Evolutionary conservation across 2,888 invertebrate genomes (phyloP), one percentile per base, ranked within the genome.

Genomic region (Ochropacha duplaris): DNA sequence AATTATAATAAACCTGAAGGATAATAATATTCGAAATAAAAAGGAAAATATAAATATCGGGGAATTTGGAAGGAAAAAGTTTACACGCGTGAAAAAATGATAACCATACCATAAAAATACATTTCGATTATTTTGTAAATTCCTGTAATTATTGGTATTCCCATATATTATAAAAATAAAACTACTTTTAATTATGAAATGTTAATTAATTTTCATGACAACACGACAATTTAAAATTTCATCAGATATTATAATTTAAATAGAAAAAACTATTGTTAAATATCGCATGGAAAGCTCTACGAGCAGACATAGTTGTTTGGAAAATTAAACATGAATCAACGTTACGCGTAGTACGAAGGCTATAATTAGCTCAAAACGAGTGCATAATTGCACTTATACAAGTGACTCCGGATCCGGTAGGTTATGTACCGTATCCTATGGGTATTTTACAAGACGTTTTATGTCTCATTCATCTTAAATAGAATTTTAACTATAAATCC

Each of bases 351-450:
- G 50, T 16, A 51, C 28, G 50, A 28, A 28, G 19, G 5, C 28
- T 28, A 26, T 50, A 51, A 51, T 51, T 51, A 51, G 3, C 50
- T 50, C 16, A 51, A 51, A 51, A 9, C 50, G 24, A 50, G 26
- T 50, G 50, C 26, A 50, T 50, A 50, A 50, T 28, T 44, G 22
- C 50, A 50, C 12, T 36, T 51, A 16, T 19, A 28, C 61, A 61
- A 54, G 56, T 55, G 54, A 57, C 51, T 22, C 31, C 36, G 34
- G 51, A 57, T 61, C 64, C 61, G 59, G 59, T 58, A 60, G 59
- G 61, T 58, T 57, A 44, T 61, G 50, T 55, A 56, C 60, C 58
- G 52, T 26, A 6, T 55, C 50, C 55, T 44, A 44, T 44, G 44
- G 39, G 39, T 39, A 14, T 39, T 16, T 9, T 44, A 9, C n/a